Evolutionary conservation across 2,888 invertebrate species (phyloP), one percentile per base, ranked within the genome.

Genomic region (Amphipyra berbera): DNA sequence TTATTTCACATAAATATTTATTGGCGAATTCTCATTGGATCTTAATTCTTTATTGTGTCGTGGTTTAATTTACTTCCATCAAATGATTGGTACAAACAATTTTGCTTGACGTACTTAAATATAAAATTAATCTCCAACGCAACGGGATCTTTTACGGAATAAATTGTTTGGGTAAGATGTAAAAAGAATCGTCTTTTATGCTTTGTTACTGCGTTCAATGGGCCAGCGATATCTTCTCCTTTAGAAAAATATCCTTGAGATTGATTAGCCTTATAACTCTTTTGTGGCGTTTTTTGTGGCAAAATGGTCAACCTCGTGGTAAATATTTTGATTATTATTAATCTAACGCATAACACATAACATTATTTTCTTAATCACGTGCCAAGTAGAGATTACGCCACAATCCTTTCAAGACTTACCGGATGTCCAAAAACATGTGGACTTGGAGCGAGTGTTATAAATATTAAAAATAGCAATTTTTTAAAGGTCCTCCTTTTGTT

Each of bases 11-110:
- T 53, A 66, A 73, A 60, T 60, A 60, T 71, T 79, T 66, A 73
- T 73, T 68, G 71, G 50, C 14, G 53, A 61, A 68, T 58, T 57
- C 61, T 59, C 63, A 73, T 62, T 42, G 61, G 57, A 58, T 73
- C 57, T 63, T 61, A 66, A 68, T 71, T 64, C 41, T 64, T 61
- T 68, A 70, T 65, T 65, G 61, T 68, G 63, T 50, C 52, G 33
- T 12, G 54, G 44, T 73, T 79, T 64, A 67, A 77, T 74, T 73
- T 72, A 64, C 61, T 74, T 57, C 53, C 50, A 57, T 67, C 56
- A 63, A 77, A 77, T 48, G 47, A 77, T 71, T 61, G 60, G 61
- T 44, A 44, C 56, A 56, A 71, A 68, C 53, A 64, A 68, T 66
- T 73, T 70, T 59, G 45, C 38, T 65, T 40, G n/a, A 57, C 48